Conservation (phyloP, 2,797 vertebrate species). For the Melanotaenia pygmaea region DNA sequence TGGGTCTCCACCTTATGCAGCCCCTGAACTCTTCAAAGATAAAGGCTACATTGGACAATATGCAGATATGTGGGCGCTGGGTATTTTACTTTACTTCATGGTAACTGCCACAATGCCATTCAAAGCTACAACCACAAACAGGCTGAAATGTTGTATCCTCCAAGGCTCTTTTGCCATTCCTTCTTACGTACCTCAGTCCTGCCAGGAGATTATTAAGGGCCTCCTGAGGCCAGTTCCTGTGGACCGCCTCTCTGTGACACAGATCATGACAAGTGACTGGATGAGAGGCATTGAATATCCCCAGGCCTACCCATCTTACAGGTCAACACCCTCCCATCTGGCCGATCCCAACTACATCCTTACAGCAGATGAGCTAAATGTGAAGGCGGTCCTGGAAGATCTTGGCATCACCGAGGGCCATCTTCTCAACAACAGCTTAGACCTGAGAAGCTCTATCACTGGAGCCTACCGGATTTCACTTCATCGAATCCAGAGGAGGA, state of each 20-base stretch:
- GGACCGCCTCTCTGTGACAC: slow-evolving; percentile 65
- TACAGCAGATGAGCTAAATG: slow-evolving; percentile 66
- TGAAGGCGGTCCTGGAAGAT: slow-evolving; percentile 66
- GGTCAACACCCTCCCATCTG: slow-evolving; percentile 64
- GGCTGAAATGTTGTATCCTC: slow-evolving; percentile 73
- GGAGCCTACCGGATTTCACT: slow-evolving; percentile 78
- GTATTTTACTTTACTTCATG: slow-evolving; percentile 83
- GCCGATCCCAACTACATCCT: slow-evolving; percentile 44
- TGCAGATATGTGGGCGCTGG: slow-evolving; percentile 82
- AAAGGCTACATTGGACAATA: slow-evolving; percentile 71
- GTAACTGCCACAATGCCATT: slow-evolving; percentile 79
- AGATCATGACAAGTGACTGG: slow-evolving; percentile 75
- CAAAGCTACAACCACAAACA: slow-evolving; percentile 64
- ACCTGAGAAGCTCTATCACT: slow-evolving; percentile 73
- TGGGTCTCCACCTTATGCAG: slow-evolving; percentile 81
- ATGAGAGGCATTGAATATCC: slow-evolving; percentile 72
- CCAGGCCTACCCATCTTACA: slow-evolving; percentile 47
- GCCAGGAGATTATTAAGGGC: slow-evolving; percentile 76
- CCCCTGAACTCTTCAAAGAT: slow-evolving; percentile 81
- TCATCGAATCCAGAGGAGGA: slow-evolving; percentile 76
- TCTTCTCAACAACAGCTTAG: slow-evolving; percentile 65
- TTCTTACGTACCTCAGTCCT: slow-evolving; percentile 62
- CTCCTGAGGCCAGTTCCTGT: slow-evolving; percentile 69
- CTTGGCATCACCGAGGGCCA: slow-evolving; percentile 75
- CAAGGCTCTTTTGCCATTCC: slow-evolving; percentile 78